Evolutionary conservation across 2,888 invertebrate genomes (phyloP).

Genomic region (Rotaria socialis): DNA sequence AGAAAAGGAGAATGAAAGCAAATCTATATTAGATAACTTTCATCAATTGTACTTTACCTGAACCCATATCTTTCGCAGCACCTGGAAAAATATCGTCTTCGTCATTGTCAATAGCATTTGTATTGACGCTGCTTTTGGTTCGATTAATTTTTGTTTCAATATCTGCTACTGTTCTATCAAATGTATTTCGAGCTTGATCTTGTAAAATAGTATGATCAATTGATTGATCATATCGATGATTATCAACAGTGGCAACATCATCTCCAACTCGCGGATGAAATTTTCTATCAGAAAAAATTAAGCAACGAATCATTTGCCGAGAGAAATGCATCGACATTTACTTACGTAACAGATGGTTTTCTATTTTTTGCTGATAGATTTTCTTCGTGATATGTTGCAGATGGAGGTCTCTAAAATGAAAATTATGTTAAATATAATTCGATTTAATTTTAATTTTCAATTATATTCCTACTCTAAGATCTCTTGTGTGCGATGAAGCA

Average conservation of each 20-base stretch:
- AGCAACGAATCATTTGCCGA: neutral
- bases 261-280: neutral
- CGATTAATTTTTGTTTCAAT: constrained; percentile 50
- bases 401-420: constrained; percentile 50
- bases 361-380: constrained; percentile 5
- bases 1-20: neutral
- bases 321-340: constrained; percentile 53
- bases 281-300: constrained; percentile 47
- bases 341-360: constrained; percentile 53
- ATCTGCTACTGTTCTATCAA: constrained; percentile 51
- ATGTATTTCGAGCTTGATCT: neutral
- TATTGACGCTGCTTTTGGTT: constrained; percentile 50
- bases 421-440: no score
- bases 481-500: neutral
- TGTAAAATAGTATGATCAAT: neutral
- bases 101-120: constrained; percentile 47
- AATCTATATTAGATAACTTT: neutral
- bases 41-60: constrained; percentile 50
- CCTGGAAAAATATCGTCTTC: constrained; percentile 54
- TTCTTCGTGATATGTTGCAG: constrained; percentile 49
- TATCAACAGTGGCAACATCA: neutral
- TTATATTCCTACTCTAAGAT: neutral
- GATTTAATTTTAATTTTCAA: neutral
- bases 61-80: constrained; percentile 57
- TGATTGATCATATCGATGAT: neutral